Conservation (phyloP, 2,113 vertebrate species). For the Procavia capensis region DNA sequence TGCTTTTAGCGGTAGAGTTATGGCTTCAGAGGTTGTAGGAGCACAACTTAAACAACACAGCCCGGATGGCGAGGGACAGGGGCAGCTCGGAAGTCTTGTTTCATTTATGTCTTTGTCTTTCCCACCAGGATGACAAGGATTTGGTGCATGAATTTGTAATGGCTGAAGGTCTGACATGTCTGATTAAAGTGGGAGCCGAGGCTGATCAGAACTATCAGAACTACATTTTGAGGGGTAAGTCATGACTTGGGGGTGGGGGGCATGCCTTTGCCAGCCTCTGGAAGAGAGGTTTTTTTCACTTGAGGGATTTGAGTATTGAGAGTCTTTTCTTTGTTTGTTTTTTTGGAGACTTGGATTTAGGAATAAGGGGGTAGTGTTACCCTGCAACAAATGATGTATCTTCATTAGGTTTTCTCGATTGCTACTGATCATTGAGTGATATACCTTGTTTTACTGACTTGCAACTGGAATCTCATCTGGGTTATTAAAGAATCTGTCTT, state of each 20-base stretch:
- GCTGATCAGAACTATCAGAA: conserved; percentile 99
- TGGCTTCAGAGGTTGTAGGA: conserved; percentile 41
- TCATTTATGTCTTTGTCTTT: background rate
- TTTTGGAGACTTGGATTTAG: background rate
- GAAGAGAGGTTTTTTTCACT: background rate
- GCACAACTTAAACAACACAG: background rate
- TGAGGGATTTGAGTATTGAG: background rate
- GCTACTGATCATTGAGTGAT: background rate
- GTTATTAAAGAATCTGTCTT: background rate
- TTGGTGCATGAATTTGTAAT: conserved; percentile 98
- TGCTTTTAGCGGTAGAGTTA: background rate
- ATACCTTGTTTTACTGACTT: background rate
- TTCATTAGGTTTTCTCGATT: background rate
- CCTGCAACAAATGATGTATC: background rate
- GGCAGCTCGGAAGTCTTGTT: conserved; percentile 45
- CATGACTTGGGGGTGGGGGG: background rate
- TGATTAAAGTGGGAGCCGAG: conserved; percentile 98
- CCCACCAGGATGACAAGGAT: conserved; percentile 97
- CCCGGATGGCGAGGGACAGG: background rate
- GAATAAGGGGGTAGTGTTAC: background rate
- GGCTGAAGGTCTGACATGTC: conserved; percentile 96
- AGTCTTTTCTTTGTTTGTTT: background rate
- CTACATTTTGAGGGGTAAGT: conserved; percentile 98
- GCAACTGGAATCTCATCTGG: background rate
- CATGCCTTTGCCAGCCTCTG: background rate